Evolutionary conservation across 2,888 invertebrate genomes (phyloP).

Genomic region (Scaeva pyrastri): DNA sequence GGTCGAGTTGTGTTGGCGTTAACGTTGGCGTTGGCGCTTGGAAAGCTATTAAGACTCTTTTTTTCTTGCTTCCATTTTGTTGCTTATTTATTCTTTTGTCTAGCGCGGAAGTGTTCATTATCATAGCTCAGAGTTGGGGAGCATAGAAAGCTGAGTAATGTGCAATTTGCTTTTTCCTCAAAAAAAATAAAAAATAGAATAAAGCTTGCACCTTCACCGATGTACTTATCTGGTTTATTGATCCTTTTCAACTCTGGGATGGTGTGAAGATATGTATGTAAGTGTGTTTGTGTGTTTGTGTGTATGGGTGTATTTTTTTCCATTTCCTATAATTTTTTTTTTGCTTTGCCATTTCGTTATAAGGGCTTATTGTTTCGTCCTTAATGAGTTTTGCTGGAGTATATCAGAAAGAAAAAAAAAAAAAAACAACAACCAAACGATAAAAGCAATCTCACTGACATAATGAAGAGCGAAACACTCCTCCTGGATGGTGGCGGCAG

Average conservation of each 20-base stretch:
- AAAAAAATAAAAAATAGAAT: background rate
- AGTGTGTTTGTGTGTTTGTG: no score
- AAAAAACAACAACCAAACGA: conserved; percentile 23
- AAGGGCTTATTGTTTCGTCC: conserved; percentile 67
- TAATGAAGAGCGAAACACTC: conserved; percentile 50
- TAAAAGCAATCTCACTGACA: conserved; percentile 60
- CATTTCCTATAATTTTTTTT: conserved; percentile 18
- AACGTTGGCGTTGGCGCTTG: no score
- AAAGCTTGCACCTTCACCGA: conserved; percentile 25
- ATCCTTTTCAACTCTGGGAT: conserved; percentile 64
- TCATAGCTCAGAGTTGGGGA: conserved; percentile 51
- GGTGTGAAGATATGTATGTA: conserved; percentile 55
- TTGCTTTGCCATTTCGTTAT: conserved; percentile 18
- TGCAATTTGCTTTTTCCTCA: conserved; percentile 47
- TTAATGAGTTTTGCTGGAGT: conserved; percentile 65
- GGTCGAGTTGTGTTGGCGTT: conserved; percentile 21
- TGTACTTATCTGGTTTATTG: conserved; percentile 72
- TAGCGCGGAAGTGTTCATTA: conserved; percentile 59
- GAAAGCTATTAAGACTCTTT: conserved; percentile 57
- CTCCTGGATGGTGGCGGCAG: conserved; percentile 30
- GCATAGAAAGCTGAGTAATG: conserved; percentile 56
- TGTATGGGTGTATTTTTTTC: background rate
- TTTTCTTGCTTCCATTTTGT: conserved; percentile 34
- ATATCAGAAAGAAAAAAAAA: conserved; percentile 16
- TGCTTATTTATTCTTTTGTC: conserved; percentile 40